A percentile compares a stretch with the other conserved stretches of the same genome.
phyloP scores from a whole-genome alignment of 2,113 vertebrate genomes.

The Vidua chalybeata region DNA sequence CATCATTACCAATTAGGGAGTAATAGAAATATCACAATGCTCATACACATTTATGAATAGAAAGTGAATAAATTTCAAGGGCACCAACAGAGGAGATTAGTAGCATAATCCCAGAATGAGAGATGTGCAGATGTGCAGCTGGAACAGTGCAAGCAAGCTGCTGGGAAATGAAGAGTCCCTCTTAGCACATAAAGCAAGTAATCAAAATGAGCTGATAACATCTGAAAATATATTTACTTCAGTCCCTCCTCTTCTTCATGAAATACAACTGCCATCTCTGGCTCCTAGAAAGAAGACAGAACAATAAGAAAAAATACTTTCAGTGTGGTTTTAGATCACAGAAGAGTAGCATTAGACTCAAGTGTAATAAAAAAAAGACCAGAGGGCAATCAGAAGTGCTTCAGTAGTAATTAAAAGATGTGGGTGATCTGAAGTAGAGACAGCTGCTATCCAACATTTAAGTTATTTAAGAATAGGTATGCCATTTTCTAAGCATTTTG shows the following conservation, averaged over 20 bases:
- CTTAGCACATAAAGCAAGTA: background rate
- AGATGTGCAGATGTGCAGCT: background rate
- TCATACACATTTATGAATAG: background rate
- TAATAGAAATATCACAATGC: slow-evolving; percentile 28
- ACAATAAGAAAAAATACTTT: background rate
- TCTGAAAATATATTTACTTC: background rate
- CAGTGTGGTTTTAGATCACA: background rate
- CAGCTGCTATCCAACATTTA: background rate
- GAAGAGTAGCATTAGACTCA: background rate
- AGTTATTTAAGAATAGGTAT: background rate
- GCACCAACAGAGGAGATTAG: background rate
- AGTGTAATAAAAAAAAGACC: background rate
- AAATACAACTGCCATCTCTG: background rate
- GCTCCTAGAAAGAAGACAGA: background rate
- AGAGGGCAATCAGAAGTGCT: background rate
- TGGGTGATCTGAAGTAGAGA: background rate
- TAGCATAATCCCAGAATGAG: background rate
- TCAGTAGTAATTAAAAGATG: background rate
- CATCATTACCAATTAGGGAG: background rate
- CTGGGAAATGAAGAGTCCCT: background rate
- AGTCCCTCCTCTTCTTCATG: background rate
- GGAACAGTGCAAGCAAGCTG: background rate
- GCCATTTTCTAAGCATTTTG: background rate
- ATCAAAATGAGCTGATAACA: background rate
- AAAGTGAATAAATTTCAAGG: background rate